Percentiles rank a stretch among this genome's conserved stretches.
Conservation (phyloP, 2,113 vertebrate species). For the Hypocryptadius cinnamomeus region DNA sequence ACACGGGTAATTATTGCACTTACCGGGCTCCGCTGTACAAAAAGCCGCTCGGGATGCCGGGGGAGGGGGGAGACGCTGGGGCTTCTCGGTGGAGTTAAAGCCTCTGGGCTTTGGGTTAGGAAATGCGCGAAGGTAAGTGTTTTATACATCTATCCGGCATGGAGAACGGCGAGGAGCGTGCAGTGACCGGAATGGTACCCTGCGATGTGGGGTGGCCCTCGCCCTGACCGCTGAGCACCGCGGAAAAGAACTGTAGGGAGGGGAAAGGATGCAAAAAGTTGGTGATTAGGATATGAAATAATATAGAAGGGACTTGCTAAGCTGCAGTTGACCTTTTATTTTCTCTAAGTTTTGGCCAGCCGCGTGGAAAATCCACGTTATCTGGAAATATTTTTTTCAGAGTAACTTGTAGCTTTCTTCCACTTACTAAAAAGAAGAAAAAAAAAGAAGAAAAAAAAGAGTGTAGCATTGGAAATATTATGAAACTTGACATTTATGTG, state of each 20-base stretch:
- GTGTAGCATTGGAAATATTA: conserved; percentile 45
- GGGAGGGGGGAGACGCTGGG: not conserved
- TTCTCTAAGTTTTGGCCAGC: conserved; percentile 9
- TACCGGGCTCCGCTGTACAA: conserved; percentile 1
- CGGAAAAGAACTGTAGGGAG: not conserved
- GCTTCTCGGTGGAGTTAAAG: not conserved
- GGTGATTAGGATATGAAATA: not conserved
- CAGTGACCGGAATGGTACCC: not conserved
- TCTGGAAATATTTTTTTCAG: conserved; percentile 17
- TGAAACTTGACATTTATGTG: conserved; percentile 63
- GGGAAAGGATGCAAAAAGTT: not conserved
- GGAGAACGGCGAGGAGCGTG: not conserved
- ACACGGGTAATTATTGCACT: conserved; percentile 68
- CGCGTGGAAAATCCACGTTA: conserved; percentile 14
- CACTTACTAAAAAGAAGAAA: not conserved
- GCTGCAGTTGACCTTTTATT: not conserved
- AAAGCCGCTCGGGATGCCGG: not conserved
- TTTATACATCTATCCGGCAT: not conserved
- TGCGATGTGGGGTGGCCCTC: not conserved
- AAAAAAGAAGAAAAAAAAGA: not conserved
- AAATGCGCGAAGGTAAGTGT: conserved; percentile 67
- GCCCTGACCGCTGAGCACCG: not conserved
- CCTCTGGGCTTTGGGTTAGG: conserved; percentile 2
- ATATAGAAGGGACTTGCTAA: not conserved
- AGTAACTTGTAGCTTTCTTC: conserved; percentile 1